These are phyloP conservation scores for Acomys russatus DNA, from an alignment of 2,797 vertebrate genomes.

Conservation along the genomic window DNA sequence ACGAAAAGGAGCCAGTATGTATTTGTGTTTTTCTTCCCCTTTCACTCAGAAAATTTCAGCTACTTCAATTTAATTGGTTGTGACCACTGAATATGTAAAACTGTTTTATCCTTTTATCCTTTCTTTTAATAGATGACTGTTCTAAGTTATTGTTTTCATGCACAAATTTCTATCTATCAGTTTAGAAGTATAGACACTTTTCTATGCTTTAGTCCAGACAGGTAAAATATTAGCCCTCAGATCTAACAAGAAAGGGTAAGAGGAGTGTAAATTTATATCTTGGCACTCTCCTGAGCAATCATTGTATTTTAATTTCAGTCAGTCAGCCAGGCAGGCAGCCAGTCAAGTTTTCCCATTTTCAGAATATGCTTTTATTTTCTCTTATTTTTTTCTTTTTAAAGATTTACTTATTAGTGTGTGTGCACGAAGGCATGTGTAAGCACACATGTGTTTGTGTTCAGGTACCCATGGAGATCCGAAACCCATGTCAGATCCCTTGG, in stretches of 20 bases:
- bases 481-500: neutral
- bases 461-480: neutral
- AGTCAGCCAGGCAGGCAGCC: too few relatives aligned
- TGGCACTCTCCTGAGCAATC: neutral
- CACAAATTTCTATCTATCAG: neutral
- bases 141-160: neutral
- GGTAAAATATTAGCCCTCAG: neutral
- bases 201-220: neutral
- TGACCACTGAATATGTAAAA: neutral
- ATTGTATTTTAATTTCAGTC: constrained; percentile 7
- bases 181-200: neutral
- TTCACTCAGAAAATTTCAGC: neutral
- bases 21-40: neutral
- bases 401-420: neutral
- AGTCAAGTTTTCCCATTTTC: neutral
- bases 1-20: neutral
- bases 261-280: neutral
- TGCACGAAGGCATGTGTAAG: too few relatives aligned
- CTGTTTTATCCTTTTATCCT: neutral
- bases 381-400: neutral
- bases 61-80: constrained; percentile 3
- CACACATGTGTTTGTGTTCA: neutral
- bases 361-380: neutral
- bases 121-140: constrained; percentile 8
- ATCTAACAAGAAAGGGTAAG: constrained; percentile 5